A percentile compares a stretch with the other conserved stretches of the same genome.
phyloP scores from a whole-genome alignment of 2,888 invertebrate species.

The Drosophila falleni region DNA sequence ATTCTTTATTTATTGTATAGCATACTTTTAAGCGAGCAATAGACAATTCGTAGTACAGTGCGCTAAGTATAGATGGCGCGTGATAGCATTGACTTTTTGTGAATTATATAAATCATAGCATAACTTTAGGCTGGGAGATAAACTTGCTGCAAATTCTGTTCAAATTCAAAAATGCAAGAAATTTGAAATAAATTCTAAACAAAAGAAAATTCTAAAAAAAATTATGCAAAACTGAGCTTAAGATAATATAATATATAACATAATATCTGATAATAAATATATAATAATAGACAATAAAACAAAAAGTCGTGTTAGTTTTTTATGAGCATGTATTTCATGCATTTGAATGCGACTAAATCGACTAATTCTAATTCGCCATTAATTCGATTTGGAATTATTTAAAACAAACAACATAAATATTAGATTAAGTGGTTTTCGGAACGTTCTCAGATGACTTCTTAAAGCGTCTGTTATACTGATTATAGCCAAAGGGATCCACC shows the following conservation, averaged over 20 bases:
- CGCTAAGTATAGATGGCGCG: too few species aligned
- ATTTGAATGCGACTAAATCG: constrained; percentile 70
- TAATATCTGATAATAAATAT: neutral
- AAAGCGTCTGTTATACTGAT: constrained; percentile 84
- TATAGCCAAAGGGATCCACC: constrained; percentile 83
- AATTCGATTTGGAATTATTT: constrained; percentile 24
- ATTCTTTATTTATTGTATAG: neutral
- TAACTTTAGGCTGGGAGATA: neutral
- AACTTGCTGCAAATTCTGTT: too few species aligned
- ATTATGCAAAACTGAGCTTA: too few species aligned
- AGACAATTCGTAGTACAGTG: too few species aligned
- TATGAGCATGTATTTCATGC: constrained; percentile 82
- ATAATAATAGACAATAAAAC: neutral
- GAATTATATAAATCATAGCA: neutral
- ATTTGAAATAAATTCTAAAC: too few species aligned
- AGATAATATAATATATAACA: too few species aligned
- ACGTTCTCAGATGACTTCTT: constrained; percentile 77
- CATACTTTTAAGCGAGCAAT: too few species aligned
- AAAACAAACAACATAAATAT: constrained; percentile 21
- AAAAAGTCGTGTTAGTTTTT: constrained; percentile 49
- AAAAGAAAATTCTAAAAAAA: too few species aligned
- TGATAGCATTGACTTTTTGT: too few species aligned
- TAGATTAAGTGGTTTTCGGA: constrained; percentile 19
- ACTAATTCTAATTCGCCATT: constrained; percentile 64
- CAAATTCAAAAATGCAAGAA: too few species aligned